Evolutionary conservation across 2,113 vertebrate species (phyloP).

Genomic region (Gobius niger): DNA sequence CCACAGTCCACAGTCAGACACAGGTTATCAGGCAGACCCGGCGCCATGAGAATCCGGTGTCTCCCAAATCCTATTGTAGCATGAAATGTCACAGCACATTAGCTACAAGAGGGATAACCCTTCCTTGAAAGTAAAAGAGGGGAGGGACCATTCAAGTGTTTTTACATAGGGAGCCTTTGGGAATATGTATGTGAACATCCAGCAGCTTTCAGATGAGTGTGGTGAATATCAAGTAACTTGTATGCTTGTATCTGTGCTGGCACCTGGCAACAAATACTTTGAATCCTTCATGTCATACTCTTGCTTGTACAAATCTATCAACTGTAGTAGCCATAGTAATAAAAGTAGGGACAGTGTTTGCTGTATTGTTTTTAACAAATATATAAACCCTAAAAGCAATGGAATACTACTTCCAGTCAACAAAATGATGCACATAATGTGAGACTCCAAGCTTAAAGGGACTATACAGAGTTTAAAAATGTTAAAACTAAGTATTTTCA

Average conservation of each 20-base stretch:
- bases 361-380: too few species aligned
- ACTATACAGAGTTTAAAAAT: too few species aligned
- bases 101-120: conserved; percentile 72
- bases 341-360: too few species aligned
- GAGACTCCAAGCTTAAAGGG: too few species aligned
- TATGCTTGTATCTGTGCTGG: conserved; percentile 7
- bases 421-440: too few species aligned
- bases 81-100: conserved; percentile 74
- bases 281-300: background rate
- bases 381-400: too few species aligned
- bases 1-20: conserved; percentile 47
- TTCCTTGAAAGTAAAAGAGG: conserved; percentile 62
- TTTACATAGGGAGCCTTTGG: conserved; percentile 34
- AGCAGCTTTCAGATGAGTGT: conserved; percentile 38
- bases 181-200: conserved; percentile 36
- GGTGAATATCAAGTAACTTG: conserved; percentile 42
- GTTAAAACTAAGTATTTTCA: too few species aligned
- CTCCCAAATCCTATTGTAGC: conserved; percentile 71
- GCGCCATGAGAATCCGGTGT: conserved; percentile 63
- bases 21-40: conserved; percentile 60
- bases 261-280: background rate
- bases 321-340: too few species aligned
- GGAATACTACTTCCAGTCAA: too few species aligned
- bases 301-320: background rate
- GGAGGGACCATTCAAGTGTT: conserved; percentile 29